Conservation (phyloP, 2,113 vertebrate species). For the Catharus fuscescens region DNA sequence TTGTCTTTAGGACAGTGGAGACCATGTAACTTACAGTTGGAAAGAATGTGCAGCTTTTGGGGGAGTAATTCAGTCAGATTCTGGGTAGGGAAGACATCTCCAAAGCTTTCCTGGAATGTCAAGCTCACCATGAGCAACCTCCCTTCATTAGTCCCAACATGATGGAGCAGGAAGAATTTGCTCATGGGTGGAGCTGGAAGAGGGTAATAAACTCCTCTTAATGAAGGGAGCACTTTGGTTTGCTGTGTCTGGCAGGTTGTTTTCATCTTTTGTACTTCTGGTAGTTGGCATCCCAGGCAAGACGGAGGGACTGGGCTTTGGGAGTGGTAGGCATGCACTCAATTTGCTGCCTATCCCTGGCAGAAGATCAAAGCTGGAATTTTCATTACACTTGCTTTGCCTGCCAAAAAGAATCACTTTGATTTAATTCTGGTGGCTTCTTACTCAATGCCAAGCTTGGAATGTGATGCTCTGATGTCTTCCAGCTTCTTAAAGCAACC, state of each 20-base stretch:
- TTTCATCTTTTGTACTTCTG: conserved; percentile 36
- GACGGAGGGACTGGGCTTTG: conserved; percentile 16
- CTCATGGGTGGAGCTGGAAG: conserved; percentile 17
- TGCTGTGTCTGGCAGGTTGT: conserved; percentile 39
- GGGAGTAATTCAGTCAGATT: not conserved
- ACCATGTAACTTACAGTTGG: not conserved
- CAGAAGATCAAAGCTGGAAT: conserved; percentile 54
- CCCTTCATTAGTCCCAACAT: not conserved
- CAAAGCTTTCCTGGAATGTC: not conserved
- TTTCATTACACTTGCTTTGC: conserved; percentile 54
- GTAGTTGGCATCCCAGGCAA: not conserved
- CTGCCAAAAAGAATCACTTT: conserved; percentile 63
- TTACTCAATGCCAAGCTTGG: conserved; percentile 57
- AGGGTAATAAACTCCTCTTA: conserved; percentile 27
- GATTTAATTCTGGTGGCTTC: conserved; percentile 66
- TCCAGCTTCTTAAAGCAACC: conserved; percentile 60
- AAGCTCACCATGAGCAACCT: not conserved
- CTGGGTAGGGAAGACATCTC: not conserved
- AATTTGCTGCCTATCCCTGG: conserved; percentile 50
- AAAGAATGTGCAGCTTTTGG: not conserved
- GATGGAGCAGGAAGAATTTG: not conserved
- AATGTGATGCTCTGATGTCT: conserved; percentile 52
- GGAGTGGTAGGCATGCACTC: conserved; percentile 52
- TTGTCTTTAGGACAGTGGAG: not conserved
- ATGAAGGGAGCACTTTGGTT: conserved; percentile 6